Evolutionary conservation across 2,888 invertebrate species (phyloP), one percentile per base, ranked within the genome.

Genomic region (Gari tellinella): DNA sequence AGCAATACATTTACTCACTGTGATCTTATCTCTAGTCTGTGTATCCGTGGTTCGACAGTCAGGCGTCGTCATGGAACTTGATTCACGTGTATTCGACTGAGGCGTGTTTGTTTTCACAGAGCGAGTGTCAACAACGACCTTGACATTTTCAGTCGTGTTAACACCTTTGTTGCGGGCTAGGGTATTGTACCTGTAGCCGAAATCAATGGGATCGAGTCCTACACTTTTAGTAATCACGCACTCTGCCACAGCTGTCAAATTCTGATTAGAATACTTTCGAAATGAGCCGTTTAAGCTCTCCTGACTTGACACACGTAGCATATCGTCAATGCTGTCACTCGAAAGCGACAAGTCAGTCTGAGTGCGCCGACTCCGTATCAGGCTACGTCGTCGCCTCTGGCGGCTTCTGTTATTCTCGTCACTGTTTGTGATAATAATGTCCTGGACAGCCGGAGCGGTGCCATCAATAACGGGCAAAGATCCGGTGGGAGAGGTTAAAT

Each of bases 131-230:
- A 75, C 72, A 0, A 81, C 80, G 31, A 83, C 55, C 68, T 70
- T 80, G 19, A 81, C 80, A 43, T 81, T 70, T 38, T 80, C 74
- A n/a, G 73, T 69, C 10, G 86, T 85, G 72, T 84, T 83, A 1
- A 75, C 79, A 8, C 73, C 74, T 45, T 78, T 76, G 31, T 55
- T 74, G 78, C 76, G 14, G 41, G 73, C 69, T 53, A 70, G 21
- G 21, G 65, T 48, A 31, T 61, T 21, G 48, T 65, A 38, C 41
- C 46, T 69, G 19, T 38, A 41, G 25, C 37, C 64, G 45, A 79
- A 72, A 15, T 65, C 65, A 23, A 79, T 81, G 1, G 75, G 82
- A 51, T 77, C 83, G 4, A 70, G 51, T 7, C 75, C 80, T 21
- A 81, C 66, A 2, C 77, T 72, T 12, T 72, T 65, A 8, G 80